These are phyloP conservation scores for Pilophorus perplexus DNA, from an alignment of 2,888 invertebrate genomes.

Conservation along the genomic window DNA sequence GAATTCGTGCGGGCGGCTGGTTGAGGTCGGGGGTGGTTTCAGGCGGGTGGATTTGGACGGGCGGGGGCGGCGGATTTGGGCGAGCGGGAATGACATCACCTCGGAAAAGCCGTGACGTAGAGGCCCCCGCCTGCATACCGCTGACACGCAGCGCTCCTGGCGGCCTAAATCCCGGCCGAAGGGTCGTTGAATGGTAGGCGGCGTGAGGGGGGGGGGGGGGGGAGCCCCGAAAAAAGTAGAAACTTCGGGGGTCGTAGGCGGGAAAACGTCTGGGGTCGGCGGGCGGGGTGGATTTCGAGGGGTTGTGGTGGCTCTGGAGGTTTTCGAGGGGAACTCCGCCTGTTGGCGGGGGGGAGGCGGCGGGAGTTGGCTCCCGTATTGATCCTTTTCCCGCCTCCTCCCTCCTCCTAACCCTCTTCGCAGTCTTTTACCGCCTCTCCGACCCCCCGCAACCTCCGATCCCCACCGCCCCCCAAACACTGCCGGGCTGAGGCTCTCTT, in stretches of 20 bases:
- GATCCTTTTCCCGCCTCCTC: conserved; percentile 11
- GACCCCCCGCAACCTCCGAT: background rate
- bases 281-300: conserved; percentile 1
- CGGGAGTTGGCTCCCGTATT: conserved; percentile 16
- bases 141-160: conserved; percentile 5
- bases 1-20: background rate
- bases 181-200: conserved; percentile 1
- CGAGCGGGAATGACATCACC: conserved; percentile 18
- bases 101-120: conserved; percentile 26
- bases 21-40: background rate
- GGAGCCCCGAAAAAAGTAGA: too few species aligned
- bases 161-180: conserved; percentile 11
- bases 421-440: background rate
- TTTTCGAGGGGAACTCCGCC: background rate
- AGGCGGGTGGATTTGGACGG: too few species aligned
- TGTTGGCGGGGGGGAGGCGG: background rate
- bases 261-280: background rate
- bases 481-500: conserved; percentile 11
- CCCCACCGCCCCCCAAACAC: background rate
- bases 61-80: background rate
- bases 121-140: background rate
- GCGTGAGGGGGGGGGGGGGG: too few species aligned
- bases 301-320: background rate
- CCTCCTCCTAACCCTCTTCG: background rate
- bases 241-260: too few species aligned